A percentile compares a stretch with the other conserved stretches of the same genome.
phyloP scores from a whole-genome alignment of 2,113 vertebrate species.

The Epinephelus moara region DNA sequence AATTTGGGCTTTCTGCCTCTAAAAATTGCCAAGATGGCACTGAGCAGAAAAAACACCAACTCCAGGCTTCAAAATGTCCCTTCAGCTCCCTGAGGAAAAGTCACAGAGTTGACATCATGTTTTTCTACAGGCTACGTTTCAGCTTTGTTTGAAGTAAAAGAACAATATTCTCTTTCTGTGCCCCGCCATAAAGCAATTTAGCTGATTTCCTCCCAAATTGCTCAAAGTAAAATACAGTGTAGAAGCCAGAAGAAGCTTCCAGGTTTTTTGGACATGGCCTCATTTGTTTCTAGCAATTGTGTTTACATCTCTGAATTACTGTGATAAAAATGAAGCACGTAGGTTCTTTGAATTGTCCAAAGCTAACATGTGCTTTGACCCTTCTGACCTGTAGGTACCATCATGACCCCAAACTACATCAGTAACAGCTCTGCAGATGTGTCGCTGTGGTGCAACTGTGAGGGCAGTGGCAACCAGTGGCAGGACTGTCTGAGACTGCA shows the following conservation, averaged over 20 bases:
- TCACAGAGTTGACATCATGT: constrained; percentile 1
- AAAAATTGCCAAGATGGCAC: not conserved
- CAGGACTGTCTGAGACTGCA: constrained; percentile 91
- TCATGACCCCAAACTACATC: constrained; percentile 96
- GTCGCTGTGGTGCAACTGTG: constrained; percentile 93
- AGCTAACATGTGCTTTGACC: not conserved
- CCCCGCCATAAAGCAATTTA: not conserved
- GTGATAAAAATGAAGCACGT: not conserved
- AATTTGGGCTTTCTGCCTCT: constrained; percentile 9
- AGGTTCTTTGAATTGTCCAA: not conserved
- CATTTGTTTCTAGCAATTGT: not conserved
- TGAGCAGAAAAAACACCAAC: not conserved
- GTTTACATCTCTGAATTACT: not conserved
- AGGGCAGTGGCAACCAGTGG: constrained; percentile 93
- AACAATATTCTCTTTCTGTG: constrained; percentile 1
- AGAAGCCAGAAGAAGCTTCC: not conserved
- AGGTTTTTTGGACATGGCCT: not conserved
- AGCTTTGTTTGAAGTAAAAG: not conserved
- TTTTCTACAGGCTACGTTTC: constrained; percentile 15
- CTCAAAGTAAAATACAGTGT: constrained; percentile 2
- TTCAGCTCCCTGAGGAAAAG: constrained; percentile 9
- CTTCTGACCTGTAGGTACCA: constrained; percentile 86
- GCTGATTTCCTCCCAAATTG: not conserved
- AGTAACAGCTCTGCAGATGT: constrained; percentile 90
- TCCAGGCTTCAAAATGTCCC: constrained; percentile 11